A percentile compares a stretch with the other conserved stretches of the same genome.
phyloP scores from a whole-genome alignment of 2,113 vertebrate species.

The Manacus vitellinus region DNA sequence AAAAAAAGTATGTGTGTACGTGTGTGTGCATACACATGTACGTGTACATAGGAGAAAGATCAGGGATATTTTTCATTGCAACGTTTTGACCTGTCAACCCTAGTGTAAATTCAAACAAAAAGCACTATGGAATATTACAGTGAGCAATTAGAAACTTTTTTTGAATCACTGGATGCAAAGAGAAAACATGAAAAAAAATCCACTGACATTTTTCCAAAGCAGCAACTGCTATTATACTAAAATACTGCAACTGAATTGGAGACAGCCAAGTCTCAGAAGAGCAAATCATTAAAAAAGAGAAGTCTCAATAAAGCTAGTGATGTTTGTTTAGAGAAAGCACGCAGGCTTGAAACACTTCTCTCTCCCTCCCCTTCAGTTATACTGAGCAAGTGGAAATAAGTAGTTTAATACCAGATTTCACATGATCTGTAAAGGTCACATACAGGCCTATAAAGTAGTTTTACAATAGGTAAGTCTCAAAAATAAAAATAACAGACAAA shows the following conservation, averaged over 20 bases:
- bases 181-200: background rate
- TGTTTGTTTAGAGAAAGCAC: background rate
- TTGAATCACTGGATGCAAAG: background rate
- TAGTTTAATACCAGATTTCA: background rate
- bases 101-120: background rate
- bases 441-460: background rate
- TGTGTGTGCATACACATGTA: rapidly evolving
- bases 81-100: rapidly evolving
- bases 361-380: background rate
- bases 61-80: background rate
- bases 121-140: background rate
- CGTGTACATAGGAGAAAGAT: background rate
- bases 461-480: background rate
- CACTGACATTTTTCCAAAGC: background rate
- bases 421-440: background rate
- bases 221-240: background rate
- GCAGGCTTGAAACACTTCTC: background rate
- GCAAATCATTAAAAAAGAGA: background rate
- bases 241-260: background rate
- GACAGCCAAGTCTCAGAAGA: background rate
- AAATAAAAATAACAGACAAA: background rate
- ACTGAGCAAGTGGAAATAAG: background rate
- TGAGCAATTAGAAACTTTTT: background rate
- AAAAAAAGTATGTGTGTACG: background rate
- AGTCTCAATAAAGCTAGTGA: background rate